Conservation (phyloP, 1,140 invertebrate genomes). For the Coelopa frigida region DNA sequence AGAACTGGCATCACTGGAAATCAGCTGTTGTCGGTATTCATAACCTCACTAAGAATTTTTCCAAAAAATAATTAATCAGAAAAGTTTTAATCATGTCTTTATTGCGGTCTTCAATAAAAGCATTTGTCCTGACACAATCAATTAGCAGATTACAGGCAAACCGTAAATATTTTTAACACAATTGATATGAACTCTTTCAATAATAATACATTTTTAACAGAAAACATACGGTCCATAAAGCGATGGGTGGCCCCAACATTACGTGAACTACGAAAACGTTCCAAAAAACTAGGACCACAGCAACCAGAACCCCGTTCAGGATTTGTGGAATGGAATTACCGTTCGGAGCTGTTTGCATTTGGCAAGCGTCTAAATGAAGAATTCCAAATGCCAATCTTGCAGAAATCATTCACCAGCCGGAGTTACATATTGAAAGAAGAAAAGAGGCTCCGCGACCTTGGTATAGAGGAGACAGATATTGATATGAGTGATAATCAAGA, state of each 20-base stretch:
- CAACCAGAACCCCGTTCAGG: slow-evolving; percentile 49
- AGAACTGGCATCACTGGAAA: no score
- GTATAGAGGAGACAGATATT: slow-evolving; percentile 54
- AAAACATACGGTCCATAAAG: slow-evolving; percentile 47
- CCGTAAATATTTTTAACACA: no score
- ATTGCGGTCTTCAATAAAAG: no score
- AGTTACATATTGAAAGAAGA: slow-evolving; percentile 72
- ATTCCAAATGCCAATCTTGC: slow-evolving; percentile 62
- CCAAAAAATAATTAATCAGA: no score
- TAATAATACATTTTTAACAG: no score
- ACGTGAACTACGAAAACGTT: slow-evolving; percentile 32
- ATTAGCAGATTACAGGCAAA: no score
- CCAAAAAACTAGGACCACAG: slow-evolving; percentile 30
- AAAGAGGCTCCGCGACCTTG: slow-evolving; percentile 59
- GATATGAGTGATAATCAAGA: slow-evolving; percentile 60
- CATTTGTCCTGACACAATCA: no score
- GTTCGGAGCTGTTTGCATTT: slow-evolving; percentile 83
- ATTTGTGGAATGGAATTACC: slow-evolving; percentile 80
- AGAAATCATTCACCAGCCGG: slow-evolving; percentile 69
- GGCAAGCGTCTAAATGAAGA: slow-evolving; percentile 76
- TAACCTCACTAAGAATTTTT: no score
- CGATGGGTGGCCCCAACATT: slow-evolving; percentile 53
- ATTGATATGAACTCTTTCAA: no score
- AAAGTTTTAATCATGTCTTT: no score
- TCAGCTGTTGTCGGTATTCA: no score